Percentiles rank a stretch among this genome's conserved stretches.
phyloP scores from a whole-genome alignment of 2,888 invertebrate genomes.

The Leptura quadrifasciata region DNA sequence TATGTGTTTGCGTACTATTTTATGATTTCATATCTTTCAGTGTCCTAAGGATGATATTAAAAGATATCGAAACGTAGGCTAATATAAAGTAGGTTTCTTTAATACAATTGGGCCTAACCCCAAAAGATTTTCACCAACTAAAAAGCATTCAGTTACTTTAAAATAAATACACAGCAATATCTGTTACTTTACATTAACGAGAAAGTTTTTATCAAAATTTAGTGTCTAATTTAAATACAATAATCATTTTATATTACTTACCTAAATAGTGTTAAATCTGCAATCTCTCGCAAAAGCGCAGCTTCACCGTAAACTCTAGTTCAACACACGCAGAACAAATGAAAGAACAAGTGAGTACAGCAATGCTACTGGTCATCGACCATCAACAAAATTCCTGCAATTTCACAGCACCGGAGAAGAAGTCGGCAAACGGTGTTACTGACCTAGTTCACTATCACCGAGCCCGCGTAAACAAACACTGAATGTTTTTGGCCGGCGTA shows the following conservation, averaged over 20 bases:
- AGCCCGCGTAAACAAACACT: slow-evolving; percentile 32
- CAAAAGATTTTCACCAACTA: too few relatives aligned
- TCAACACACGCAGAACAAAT: not conserved
- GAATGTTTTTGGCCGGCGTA: slow-evolving; percentile 25
- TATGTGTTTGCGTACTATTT: too few relatives aligned
- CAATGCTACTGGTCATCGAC: not conserved
- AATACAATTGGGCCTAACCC: too few relatives aligned
- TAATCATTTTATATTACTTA: not conserved
- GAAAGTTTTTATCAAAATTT: too few relatives aligned
- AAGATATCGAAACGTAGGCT: too few relatives aligned
- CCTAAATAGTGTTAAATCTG: not conserved
- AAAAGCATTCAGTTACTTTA: too few relatives aligned
- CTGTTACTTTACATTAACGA: too few relatives aligned
- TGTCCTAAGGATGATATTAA: too few relatives aligned
- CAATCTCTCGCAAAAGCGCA: not conserved
- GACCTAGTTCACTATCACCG: slow-evolving; percentile 25
- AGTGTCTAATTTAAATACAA: not conserved
- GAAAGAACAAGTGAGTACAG: not conserved
- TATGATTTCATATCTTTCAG: too few relatives aligned
- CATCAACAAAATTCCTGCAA: not conserved
- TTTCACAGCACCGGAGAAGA: slow-evolving; percentile 13
- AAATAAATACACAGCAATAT: too few relatives aligned
- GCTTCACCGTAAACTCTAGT: not conserved
- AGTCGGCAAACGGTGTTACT: not conserved
- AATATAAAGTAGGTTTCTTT: too few relatives aligned